Evolutionary conservation across 2,113 vertebrate genomes (phyloP).

Genomic region (Petromus typicus): DNA sequence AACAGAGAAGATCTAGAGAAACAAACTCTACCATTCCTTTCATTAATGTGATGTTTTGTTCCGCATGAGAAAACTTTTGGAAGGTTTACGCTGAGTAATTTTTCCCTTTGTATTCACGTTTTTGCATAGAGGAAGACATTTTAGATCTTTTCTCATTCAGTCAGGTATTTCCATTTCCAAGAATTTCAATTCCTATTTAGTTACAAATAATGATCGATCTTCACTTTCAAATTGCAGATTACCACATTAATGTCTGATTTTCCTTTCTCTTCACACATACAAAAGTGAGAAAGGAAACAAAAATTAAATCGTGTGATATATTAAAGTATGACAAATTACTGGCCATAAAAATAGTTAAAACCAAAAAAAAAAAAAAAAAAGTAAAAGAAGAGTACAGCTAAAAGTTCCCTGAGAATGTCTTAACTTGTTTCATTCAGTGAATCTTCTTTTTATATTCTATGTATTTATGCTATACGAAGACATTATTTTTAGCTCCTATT

Average conservation of each 20-base stretch:
- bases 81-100: background rate
- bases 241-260: background rate
- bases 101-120: background rate
- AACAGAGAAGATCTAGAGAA: background rate
- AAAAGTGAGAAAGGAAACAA: background rate
- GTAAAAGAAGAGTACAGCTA: background rate
- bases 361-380: too few species aligned
- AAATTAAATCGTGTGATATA: constrained; percentile 24
- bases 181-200: constrained; percentile 38
- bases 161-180: background rate
- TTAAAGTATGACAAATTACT: constrained; percentile 32
- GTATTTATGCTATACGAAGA: background rate
- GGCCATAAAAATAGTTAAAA: background rate
- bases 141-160: constrained; percentile 7
- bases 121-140: background rate
- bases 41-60: background rate
- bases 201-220: constrained; percentile 27
- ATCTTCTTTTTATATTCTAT: constrained; percentile 29
- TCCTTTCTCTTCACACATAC: constrained; percentile 18
- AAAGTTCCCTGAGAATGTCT: constrained; percentile 17
- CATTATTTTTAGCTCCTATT: constrained; percentile 50
- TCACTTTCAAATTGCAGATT: background rate
- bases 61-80: background rate
- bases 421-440: constrained; percentile 43
- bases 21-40: background rate